Percentiles rank a stretch among this genome's conserved stretches.
These are phyloP conservation scores for Dasyornis broadbenti DNA, from an alignment of 2,113 vertebrate genomes.

Conservation along the genomic window DNA sequence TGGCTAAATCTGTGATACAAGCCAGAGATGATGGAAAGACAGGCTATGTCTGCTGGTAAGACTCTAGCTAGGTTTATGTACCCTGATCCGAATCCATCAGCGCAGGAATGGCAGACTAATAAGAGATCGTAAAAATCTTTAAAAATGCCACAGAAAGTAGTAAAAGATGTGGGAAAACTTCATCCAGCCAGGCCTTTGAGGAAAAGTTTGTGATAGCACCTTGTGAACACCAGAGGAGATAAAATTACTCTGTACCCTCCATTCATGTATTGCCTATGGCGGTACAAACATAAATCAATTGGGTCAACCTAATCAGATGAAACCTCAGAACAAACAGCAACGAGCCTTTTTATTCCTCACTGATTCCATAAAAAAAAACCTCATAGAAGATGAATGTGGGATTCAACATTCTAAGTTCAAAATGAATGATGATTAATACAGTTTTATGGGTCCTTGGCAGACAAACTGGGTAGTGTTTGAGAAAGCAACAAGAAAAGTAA, in stretches of 20 bases:
- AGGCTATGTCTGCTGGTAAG: not conserved
- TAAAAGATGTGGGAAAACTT: not conserved
- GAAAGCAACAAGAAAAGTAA: conserved; percentile 44
- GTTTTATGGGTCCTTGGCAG: conserved; percentile 24
- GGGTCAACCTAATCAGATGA: not conserved
- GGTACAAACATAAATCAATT: not conserved
- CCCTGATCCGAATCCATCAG: not conserved
- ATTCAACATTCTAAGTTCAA: not conserved
- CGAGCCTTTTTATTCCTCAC: not conserved
- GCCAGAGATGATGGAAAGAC: not conserved
- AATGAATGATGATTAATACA: conserved; percentile 26
- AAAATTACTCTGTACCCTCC: not conserved
- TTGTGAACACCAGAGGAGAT: not conserved
- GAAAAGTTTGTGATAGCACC: not conserved
- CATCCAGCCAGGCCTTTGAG: not conserved
- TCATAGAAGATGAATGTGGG: not conserved
- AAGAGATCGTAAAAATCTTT: not conserved
- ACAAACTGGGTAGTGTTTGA: conserved; percentile 8
- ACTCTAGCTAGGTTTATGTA: not conserved
- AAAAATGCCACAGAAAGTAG: not conserved
- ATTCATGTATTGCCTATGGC: not conserved
- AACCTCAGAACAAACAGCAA: not conserved
- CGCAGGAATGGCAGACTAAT: not conserved
- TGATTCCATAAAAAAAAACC: not conserved
- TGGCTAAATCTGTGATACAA: not conserved